Base-by-base conservation (phyloP, 1,140 invertebrate genomes). In the Sipha flava region DNA sequence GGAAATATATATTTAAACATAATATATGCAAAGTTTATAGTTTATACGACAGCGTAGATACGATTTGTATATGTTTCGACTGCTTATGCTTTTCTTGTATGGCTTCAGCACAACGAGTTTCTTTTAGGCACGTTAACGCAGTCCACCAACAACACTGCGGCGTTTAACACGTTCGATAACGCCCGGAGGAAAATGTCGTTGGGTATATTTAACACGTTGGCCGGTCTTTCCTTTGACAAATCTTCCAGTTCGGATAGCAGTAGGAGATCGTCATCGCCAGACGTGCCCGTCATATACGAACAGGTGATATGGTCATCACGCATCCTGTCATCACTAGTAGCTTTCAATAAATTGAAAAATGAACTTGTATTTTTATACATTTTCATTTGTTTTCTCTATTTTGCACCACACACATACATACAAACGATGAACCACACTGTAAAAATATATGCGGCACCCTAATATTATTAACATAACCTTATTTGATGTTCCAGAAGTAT, bases 401-500 rank as follows among this genome's bases (percentile, higher is more conserved):
- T 40, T n/a, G n/a, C n/a, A n/a, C n/a, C n/a, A n/a, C n/a, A n/a
- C n/a, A n/a, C n/a, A n/a, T n/a, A n/a, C n/a, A n/a, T n/a, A 54
- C 26, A 54, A 26, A 29, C 23, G 49, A 23, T 54, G 5, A 54
- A 21, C 26, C 23, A 14, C 12, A 57, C 45, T 10, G 3, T 47
- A 18, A 18, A 1, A 18, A 18, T 14, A 47, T 14, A 1, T 18
- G 45, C 45, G 16, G 16, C 14, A 52, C 7, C n/a, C 49, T n/a
- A n/a, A n/a, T 3, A 7, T 49, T 6, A 9, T 7, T 49, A 54
- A 31, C 16, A 18, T 34, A 3, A 10, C 10, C 31, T 3, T 62
- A 2, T n/a, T 1, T 2, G 31, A 3, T n/a, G 12, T 82, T 83
- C 21, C 83, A 91, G 89, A 89, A 89, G 83, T 85, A 82, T 31